Evolutionary conservation across 2,113 vertebrate species (phyloP), one percentile per base, ranked within the genome.

Genomic region (Chelonoidis abingdonii): DNA sequence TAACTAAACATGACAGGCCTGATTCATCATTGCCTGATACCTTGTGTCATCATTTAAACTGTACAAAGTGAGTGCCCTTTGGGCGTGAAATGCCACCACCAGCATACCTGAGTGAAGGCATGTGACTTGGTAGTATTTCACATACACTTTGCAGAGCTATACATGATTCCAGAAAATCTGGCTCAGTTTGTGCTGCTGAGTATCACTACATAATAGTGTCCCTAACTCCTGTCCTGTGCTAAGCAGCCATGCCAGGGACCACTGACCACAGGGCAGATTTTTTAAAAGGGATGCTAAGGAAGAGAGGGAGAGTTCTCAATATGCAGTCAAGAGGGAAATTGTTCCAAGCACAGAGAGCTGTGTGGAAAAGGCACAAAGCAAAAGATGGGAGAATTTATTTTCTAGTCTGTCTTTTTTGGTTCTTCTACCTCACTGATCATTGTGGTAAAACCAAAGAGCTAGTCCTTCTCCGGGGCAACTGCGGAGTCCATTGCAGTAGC

Each of bases 401-500:
- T 86, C 84, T 86, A 78, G 49, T 86, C 27, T 79, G 72, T 75
- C 10, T 49, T 94, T 76, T 89, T 83, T 65, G 4, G 14, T 94
- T 81, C 93, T 94, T 81, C 9, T 50, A 89, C 86, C 56, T 14
- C 65, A 62, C 72, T 80, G 82, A 4, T 6, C 84, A 93, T 86
- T 1, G 83, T 83, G 87, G 84, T 92, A 69, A 95, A 95, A 79
- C 89, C 90, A 12, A 89, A 86, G 87, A 94, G 83, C 76, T 92
- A 85, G 79, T 47, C 57, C 4, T 49, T n/a, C 92, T 84, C 75
- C 54, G 62, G 52, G 59, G 72, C 17, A 93, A 76, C 52, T 52
- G 47, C 13, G 2, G 69, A 21, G 29, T 14, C 49, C 2, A 75
- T 19, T 44, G 80, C 2, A 72, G 57, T 22, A 88, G 62, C 72